phyloP scores from a whole-genome alignment of 2,888 invertebrate species.

The Dryocosmus kuriphilus region DNA sequence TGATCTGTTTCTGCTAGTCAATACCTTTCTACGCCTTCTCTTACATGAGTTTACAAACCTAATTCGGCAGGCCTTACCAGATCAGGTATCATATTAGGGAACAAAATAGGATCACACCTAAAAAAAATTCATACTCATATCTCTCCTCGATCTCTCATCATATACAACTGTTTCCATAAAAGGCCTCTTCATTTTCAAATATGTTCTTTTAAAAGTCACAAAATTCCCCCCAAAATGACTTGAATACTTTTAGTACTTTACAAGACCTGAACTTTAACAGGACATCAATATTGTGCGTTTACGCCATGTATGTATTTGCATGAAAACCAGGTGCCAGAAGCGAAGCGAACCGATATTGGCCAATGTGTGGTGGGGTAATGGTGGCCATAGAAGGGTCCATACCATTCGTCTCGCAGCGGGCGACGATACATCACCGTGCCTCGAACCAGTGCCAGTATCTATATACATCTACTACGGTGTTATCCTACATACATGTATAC shows the following conservation, averaged over 20 bases:
- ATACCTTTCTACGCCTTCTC: slow-evolving; percentile 31
- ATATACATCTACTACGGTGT: slow-evolving; percentile 55
- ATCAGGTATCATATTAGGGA: neutral
- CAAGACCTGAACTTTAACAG: neutral
- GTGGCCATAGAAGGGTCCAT: slow-evolving; percentile 70
- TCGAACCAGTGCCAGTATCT: slow-evolving; percentile 69
- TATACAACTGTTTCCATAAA: neutral
- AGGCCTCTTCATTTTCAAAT: neutral
- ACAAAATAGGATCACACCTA: neutral
- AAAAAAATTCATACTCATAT: neutral
- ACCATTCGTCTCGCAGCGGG: slow-evolving; percentile 76
- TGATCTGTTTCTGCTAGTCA: slow-evolving; percentile 63
- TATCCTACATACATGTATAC: slow-evolving; percentile 47
- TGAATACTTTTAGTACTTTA: neutral
- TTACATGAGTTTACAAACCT: slow-evolving; percentile 37
- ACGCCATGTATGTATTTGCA: slow-evolving; percentile 30
- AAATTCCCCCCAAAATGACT: neutral
- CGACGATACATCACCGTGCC: slow-evolving; percentile 75
- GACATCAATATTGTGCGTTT: slow-evolving; percentile 2
- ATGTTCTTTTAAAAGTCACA: too few species aligned
- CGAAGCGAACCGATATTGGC: slow-evolving; percentile 64
- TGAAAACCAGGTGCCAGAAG: slow-evolving; percentile 44
- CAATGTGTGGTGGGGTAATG: slow-evolving; percentile 72
- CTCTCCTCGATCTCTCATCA: neutral
- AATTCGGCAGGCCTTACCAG: slow-evolving; percentile 7